phyloP scores from a whole-genome alignment of 2,888 invertebrate genomes.

The Drosophila picticornis region DNA sequence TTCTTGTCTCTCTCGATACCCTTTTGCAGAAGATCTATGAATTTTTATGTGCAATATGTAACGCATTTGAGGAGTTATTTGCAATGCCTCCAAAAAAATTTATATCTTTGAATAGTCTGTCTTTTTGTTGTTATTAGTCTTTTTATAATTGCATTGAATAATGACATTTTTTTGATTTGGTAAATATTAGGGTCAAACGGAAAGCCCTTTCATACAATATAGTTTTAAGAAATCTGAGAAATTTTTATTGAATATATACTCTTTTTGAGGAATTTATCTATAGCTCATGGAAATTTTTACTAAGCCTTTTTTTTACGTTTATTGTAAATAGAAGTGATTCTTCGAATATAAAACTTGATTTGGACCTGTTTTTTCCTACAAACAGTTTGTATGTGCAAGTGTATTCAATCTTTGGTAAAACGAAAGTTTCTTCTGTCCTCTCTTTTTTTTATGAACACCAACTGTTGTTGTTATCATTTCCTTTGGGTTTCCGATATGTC shows the following conservation, averaged over 20 bases:
- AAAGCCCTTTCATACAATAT: not conserved
- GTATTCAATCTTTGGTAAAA: not conserved
- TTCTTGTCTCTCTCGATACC: not conserved
- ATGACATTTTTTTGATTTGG: not conserved
- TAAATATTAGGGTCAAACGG: not conserved
- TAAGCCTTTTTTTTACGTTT: not conserved
- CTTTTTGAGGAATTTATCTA: not conserved
- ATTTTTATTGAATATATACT: not conserved
- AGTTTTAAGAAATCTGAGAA: not conserved
- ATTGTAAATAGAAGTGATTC: not conserved
- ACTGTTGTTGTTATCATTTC: not conserved
- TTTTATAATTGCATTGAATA: too few species aligned
- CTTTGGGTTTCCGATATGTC: not conserved
- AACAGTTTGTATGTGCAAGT: not conserved
- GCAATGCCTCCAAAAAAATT: not conserved
- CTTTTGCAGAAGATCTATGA: not conserved
- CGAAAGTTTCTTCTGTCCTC: not conserved
- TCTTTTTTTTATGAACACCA: not conserved
- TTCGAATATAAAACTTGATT: not conserved
- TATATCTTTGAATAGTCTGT: not conserved
- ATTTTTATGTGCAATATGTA: not conserved
- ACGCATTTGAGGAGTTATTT: not conserved
- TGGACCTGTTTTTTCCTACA: not conserved
- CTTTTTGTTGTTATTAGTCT: not conserved
- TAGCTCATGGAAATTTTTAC: not conserved